phyloP scores from a whole-genome alignment of 2,888 invertebrate species.

The Acholoe squamosa region DNA sequence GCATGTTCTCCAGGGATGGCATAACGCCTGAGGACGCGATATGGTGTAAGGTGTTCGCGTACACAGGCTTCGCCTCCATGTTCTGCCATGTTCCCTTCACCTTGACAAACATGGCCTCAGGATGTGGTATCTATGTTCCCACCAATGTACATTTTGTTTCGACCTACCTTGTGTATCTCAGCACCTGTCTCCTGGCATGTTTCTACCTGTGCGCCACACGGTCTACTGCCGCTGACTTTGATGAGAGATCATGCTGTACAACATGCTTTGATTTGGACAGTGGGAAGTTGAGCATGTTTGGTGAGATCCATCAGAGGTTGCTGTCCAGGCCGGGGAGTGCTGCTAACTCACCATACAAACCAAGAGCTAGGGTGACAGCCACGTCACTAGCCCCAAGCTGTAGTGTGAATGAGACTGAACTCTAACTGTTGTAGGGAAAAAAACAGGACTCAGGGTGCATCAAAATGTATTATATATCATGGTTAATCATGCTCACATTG shows the following conservation, averaged over 20 bases:
- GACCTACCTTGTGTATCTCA: slow-evolving; percentile 20
- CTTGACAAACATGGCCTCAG: slow-evolving; percentile 16
- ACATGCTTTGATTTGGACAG: not conserved
- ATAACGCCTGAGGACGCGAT: slow-evolving; percentile 33
- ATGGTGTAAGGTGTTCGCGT: slow-evolving; percentile 31
- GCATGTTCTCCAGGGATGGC: slow-evolving; percentile 55
- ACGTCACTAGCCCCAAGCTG: not conserved
- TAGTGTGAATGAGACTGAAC: slow-evolving; percentile 23
- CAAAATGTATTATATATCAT: no score
- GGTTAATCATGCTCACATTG: no score
- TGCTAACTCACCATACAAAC: slow-evolving; percentile 31
- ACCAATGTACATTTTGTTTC: slow-evolving; percentile 33
- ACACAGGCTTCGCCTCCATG: slow-evolving; percentile 52
- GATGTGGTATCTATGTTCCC: slow-evolving; percentile 26
- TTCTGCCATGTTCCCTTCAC: slow-evolving; percentile 45
- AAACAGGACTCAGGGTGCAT: no score
- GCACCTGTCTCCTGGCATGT: slow-evolving; percentile 23
- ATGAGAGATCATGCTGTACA: not conserved
- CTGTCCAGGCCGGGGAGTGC: slow-evolving; percentile 24
- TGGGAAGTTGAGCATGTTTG: not conserved
- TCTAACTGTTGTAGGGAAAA: not conserved
- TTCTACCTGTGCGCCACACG: slow-evolving; percentile 42
- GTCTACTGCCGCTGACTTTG: not conserved
- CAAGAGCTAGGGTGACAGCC: not conserved
- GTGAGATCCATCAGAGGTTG: slow-evolving; percentile 39